Base-by-base conservation (phyloP, 2,113 vertebrate species). In the Colinus virginianus region DNA sequence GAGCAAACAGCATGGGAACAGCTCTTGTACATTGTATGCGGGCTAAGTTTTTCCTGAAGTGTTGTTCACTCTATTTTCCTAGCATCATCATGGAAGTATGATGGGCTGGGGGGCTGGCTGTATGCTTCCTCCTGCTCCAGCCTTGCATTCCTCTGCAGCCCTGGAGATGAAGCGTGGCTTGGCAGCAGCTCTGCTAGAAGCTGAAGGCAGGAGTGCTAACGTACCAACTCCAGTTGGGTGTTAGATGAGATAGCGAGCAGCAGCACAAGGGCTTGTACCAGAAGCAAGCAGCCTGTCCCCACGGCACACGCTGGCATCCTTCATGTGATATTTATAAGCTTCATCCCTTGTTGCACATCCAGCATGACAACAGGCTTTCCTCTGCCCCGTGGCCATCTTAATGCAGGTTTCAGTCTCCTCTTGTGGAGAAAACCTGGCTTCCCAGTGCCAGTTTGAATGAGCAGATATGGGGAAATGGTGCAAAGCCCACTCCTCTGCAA, bases 1-100 rank as follows among this genome's bases (percentile, higher is more conserved):
- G 64, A 78, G 87, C 78, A 90, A 63, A 88, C 85, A 71, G 63
- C 91, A 84, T 88, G 95, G 94, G 95, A 96, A 94, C 70, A 38
- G 87, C 94, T 88, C 93, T 88, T 11, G 0, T 19, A 1, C 1
- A 71, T 70, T 4, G 1, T 36, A 34, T 82, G 85, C 49, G 83
- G 83, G 80, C 68, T 94, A 46, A 81, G 43, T 45, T 69, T 63
- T 88, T 94, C 94, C 91, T 91, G 17, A 11, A 2, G 83, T 77
- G 69, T 81, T 95, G 88, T 94, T 94, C 40, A 40, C 79, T 88
- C 82, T 7, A 21, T 88, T 90, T 94, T 91, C 90, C 79, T 26
- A 61, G 83, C 79, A 86, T 84, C 93, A 84, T 26, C 72, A 28
- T 74, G 5, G 10, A 90, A 83, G n/a, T 64, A 92, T 69, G 76